Base-by-base conservation (phyloP, 2,113 vertebrate species). In the Carlito syrichta region DNA sequence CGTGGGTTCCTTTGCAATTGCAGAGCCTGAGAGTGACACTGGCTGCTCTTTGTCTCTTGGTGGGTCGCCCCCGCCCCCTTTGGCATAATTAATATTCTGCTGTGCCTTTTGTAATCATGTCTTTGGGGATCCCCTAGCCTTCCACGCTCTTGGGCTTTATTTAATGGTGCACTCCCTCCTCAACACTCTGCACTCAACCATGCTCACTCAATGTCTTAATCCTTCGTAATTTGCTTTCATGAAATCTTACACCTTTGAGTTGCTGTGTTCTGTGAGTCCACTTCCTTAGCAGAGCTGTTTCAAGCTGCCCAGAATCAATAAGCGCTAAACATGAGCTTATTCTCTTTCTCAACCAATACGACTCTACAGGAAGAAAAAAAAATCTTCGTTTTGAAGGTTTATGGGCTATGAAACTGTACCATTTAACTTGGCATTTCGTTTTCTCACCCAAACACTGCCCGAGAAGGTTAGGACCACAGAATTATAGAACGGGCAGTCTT, bases 171-270 rank as follows among this genome's bases (percentile, higher is more conserved):
- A 63, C 76, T 92, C 87, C 93, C 66, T 86, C 94, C 81, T 95
- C 96, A 58, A 74, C 79, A 84, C 96, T 87, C 69, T 60, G 86
- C 90, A 89, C 96, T 86, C 86, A 92, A 82, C 85, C 92, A 54
- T 9, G 96, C 97, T 98, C 97, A 97, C 97, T 98, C 97, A 95
- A 77, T 88, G 89, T 92, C 95, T 89, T 98, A 97, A 97, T 97
- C 97, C 97, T 93, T 92, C 88, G 86, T 91, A 88, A 97, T 97
- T 96, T 97, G 92, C 96, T 97, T 97, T 96, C 95, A 92, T 96
- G 97, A 97, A 96, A 96, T 94, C 89, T 62, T 97, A 96, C 86
- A 95, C 95, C 95, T 97, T 94, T 96, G 90, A 90, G 87, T 86
- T 76, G 92, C 92, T 96, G 60, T 69, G 81, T 82, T 97, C 96